These are phyloP conservation scores for Stegastes partitus DNA, from an alignment of 2,113 vertebrate genomes.

Conservation along the genomic window DNA sequence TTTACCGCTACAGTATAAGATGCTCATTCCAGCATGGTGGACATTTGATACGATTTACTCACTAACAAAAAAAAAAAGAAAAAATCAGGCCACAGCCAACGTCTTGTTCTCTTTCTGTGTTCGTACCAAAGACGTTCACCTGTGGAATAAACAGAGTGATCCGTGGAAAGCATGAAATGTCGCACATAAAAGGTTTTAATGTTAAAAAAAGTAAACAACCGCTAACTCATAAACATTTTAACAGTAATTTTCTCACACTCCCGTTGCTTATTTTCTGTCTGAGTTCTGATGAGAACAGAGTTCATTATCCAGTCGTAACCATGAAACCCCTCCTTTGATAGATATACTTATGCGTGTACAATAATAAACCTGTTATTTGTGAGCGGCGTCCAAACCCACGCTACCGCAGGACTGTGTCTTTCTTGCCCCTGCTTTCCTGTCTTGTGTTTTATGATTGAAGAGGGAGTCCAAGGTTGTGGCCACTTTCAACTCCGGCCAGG, in stretches of 20 bases:
- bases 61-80: conserved; percentile 51
- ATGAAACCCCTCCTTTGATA: conserved; percentile 21
- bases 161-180: conserved; percentile 10
- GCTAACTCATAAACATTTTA: background rate
- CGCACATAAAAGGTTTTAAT: background rate
- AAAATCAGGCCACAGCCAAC: conserved; percentile 30
- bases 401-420: conserved; percentile 41
- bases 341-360: conserved; percentile 13
- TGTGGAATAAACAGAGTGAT: conserved; percentile 12
- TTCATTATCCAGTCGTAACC: conserved; percentile 11
- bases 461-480: conserved; percentile 65
- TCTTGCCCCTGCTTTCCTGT: conserved; percentile 37
- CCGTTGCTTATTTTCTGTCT: background rate
- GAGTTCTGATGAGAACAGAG: background rate
- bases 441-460: conserved; percentile 59
- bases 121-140: conserved; percentile 22
- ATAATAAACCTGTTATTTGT: conserved; percentile 50
- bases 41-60: conserved; percentile 57
- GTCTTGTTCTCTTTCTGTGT: conserved; percentile 1
- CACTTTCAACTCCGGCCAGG: conserved; percentile 68
- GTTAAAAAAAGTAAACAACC: conserved; percentile 14
- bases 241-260: conserved; percentile 11
- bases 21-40: conserved; percentile 31
- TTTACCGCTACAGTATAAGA: conserved; percentile 47
- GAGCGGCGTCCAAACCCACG: conserved; percentile 40